Evolutionary conservation across 1,140 invertebrate species (phyloP).

Genomic region (Gyrodactylus salaris): DNA sequence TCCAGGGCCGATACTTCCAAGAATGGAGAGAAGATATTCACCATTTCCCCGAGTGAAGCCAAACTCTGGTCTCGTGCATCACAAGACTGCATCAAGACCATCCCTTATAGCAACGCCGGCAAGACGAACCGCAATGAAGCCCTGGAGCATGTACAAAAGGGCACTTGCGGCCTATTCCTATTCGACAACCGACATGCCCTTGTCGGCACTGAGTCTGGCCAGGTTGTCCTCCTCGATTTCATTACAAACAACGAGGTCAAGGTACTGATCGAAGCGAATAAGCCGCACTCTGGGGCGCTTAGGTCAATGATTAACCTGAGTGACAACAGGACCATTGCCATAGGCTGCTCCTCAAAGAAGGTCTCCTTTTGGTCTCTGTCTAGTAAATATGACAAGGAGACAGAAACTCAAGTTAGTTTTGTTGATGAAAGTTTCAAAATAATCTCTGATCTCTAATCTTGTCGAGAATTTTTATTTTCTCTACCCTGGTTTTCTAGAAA

Average conservation of each 20-base stretch:
- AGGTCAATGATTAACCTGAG: not conserved
- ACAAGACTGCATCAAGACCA: not conserved
- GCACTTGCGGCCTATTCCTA: not conserved
- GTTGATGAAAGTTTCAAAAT: too few species aligned
- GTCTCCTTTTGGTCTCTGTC: not conserved
- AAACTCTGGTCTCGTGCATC: not conserved
- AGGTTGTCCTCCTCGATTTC: not conserved
- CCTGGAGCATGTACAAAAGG: not conserved
- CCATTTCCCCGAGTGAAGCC: not conserved
- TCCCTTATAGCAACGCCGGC: too few species aligned
- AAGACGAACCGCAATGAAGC: not conserved
- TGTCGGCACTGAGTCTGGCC: not conserved
- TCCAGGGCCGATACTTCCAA: not conserved
- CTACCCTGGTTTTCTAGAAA: too few species aligned
- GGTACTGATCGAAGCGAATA: not conserved
- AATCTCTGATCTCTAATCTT: too few species aligned
- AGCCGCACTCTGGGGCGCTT: not conserved
- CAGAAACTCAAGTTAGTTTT: too few species aligned
- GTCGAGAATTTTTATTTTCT: too few species aligned
- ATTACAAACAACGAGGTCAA: not conserved
- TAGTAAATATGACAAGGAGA: not conserved
- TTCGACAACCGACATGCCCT: not conserved
- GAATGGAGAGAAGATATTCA: not conserved
- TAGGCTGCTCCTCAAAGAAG: not conserved
- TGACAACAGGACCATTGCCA: not conserved